phyloP scores from a whole-genome alignment of 2,888 invertebrate species.

The Lamproptera curius region DNA sequence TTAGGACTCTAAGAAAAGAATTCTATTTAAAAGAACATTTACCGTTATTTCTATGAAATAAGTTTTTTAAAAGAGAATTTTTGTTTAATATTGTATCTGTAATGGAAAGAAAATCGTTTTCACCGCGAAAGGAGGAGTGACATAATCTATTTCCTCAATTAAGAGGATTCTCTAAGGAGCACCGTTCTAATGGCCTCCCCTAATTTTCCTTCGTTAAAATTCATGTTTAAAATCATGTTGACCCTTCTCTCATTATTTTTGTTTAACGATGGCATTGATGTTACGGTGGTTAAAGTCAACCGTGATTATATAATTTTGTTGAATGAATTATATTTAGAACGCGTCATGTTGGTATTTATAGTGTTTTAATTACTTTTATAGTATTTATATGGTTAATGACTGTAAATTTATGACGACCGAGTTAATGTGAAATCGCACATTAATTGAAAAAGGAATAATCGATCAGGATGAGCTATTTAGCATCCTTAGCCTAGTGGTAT shows the following conservation, averaged over 20 bases:
- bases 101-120: background rate
- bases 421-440: too few species aligned
- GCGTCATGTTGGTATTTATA: background rate
- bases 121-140: background rate
- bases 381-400: background rate
- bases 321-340: background rate
- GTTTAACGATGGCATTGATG: background rate
- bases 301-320: background rate
- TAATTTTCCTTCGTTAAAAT: conserved; percentile 8
- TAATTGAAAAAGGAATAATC: too few species aligned
- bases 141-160: background rate
- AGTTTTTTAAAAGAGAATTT: too few species aligned
- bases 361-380: background rate
- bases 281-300: background rate
- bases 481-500: too few species aligned
- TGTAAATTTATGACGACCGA: too few species aligned
- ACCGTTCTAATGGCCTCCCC: conserved; percentile 4
- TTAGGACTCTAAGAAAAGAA: too few species aligned
- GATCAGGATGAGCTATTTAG: too few species aligned
- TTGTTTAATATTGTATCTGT: too few species aligned
- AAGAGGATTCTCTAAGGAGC: conserved; percentile 1
- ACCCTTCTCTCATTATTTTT: background rate
- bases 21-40: too few species aligned
- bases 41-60: too few species aligned
- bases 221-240: background rate